phyloP scores from a whole-genome alignment of 35 echinoderm and acorn worm genomes.

The Ophioderma brevispina region DNA sequence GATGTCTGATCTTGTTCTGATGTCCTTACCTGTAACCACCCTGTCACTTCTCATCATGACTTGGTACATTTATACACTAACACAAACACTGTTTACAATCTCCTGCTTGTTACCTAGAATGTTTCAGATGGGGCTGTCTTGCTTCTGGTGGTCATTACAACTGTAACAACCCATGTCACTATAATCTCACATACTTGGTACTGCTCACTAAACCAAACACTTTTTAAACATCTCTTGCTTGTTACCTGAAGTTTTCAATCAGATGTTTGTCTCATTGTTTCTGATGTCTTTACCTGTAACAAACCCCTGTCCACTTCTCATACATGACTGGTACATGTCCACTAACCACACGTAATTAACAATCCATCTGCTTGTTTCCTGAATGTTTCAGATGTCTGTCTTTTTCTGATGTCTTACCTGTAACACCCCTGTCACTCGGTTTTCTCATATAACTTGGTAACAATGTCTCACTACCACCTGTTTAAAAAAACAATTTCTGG shows the following conservation, averaged over 20 bases:
- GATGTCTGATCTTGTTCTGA: too few relatives aligned
- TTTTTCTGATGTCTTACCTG: constrained; percentile 23
- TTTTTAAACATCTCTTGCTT: too few relatives aligned
- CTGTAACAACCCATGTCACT: too few relatives aligned
- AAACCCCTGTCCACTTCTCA: not conserved
- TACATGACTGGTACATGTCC: not conserved
- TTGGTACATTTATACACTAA: constrained; percentile 53
- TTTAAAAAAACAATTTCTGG: not conserved
- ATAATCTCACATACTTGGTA: too few relatives aligned
- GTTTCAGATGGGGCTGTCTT: too few relatives aligned
- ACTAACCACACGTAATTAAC: not conserved
- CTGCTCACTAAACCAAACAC: too few relatives aligned
- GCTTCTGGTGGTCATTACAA: too few relatives aligned
- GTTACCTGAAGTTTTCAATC: too few relatives aligned
- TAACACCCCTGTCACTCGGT: constrained; percentile 50
- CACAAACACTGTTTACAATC: not conserved
- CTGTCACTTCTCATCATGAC: constrained; percentile 63
- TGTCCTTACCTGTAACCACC: constrained; percentile 52
- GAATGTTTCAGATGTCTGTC: too few relatives aligned
- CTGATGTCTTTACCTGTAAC: too few relatives aligned
- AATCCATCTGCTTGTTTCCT: not conserved
- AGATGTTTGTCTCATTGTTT: too few relatives aligned
- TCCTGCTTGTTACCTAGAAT: not conserved
- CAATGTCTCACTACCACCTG: constrained; percentile 34
- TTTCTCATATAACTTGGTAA: constrained; percentile 44